These are phyloP conservation scores for Chirona hameri DNA, from an alignment of 2,888 invertebrate species.

Conservation along the genomic window DNA sequence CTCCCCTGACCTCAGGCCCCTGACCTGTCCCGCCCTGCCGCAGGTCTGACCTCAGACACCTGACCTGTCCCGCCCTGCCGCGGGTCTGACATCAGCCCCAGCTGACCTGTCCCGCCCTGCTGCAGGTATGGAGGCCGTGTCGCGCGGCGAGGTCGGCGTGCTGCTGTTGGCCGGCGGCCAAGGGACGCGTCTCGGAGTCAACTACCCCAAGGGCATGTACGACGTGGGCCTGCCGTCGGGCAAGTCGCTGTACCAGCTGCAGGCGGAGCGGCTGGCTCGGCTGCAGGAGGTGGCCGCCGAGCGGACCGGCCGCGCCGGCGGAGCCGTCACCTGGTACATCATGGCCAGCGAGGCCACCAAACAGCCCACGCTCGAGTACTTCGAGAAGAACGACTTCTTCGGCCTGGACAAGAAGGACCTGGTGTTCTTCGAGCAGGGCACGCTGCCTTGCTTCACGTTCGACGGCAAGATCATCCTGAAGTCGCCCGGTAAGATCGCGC, in stretches of 20 bases:
- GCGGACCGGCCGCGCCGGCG: background rate
- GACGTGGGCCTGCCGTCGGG: conserved; percentile 83
- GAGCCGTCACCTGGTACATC: conserved; percentile 64
- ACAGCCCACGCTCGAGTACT: conserved; percentile 74
- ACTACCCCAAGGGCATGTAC: conserved; percentile 96
- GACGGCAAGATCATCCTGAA: conserved; percentile 90
- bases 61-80: too few species aligned
- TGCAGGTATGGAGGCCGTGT: conserved; percentile 56
- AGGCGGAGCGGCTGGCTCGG: conserved; percentile 82
- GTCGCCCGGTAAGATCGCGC: conserved; percentile 68
- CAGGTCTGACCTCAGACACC: too few species aligned
- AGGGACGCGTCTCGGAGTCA: conserved; percentile 91
- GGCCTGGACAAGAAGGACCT: conserved; percentile 78
- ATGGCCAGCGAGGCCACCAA: conserved; percentile 97
- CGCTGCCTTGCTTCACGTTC: conserved; percentile 89
- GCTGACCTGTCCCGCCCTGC: background rate
- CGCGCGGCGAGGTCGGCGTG: conserved; percentile 72
- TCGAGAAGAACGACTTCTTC: conserved; percentile 75
- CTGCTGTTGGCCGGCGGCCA: conserved; percentile 95
- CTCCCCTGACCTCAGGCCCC: too few species aligned
- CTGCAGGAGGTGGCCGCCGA: conserved; percentile 67
- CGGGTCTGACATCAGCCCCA: too few species aligned
- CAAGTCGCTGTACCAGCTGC: conserved; percentile 83
- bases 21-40: too few species aligned
- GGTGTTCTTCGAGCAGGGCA: conserved; percentile 84